Evolutionary conservation across 2,797 vertebrate genomes (phyloP).

Genomic region (Paguma larvata): DNA sequence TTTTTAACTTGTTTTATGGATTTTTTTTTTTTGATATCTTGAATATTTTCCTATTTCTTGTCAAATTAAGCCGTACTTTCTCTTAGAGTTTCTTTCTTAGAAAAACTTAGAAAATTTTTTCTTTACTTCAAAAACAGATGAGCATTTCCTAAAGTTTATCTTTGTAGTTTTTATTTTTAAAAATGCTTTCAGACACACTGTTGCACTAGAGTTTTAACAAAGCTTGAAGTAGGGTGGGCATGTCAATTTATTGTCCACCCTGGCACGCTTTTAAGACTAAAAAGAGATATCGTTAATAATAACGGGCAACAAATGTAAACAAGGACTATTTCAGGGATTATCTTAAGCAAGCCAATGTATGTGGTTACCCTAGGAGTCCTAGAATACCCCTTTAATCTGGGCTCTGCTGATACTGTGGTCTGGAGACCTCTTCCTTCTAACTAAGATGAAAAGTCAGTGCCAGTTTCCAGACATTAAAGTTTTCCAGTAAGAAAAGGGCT

Average conservation of each 20-base stretch:
- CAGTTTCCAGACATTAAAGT: slow-evolving; percentile 18
- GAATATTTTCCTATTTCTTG: slow-evolving; percentile 25
- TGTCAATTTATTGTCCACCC: background rate
- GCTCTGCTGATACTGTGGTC: background rate
- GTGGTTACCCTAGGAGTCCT: background rate
- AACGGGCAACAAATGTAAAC: background rate
- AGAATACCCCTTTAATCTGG: background rate
- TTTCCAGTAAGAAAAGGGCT: slow-evolving; percentile 1
- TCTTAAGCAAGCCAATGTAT: background rate
- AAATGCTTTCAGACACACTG: slow-evolving; percentile 23
- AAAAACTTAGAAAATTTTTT: slow-evolving; percentile 1
- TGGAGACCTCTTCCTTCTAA: background rate
- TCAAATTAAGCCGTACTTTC: slow-evolving; percentile 36
- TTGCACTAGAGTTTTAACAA: slow-evolving; percentile 38
- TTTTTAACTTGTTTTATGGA: background rate
- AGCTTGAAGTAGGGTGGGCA: background rate
- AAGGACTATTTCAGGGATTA: background rate
- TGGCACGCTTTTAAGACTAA: background rate
- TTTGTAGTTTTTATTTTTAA: background rate
- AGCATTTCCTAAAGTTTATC: background rate
- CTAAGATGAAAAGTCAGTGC: slow-evolving; percentile 2
- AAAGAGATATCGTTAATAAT: background rate
- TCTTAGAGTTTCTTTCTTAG: slow-evolving; percentile 20
- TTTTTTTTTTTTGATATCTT: slow-evolving; percentile 43
- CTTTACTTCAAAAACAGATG: background rate